Percentiles rank a stretch among this genome's conserved stretches.
These are phyloP conservation scores for Molanna angustata DNA, from an alignment of 2,888 invertebrate genomes.

Conservation along the genomic window DNA sequence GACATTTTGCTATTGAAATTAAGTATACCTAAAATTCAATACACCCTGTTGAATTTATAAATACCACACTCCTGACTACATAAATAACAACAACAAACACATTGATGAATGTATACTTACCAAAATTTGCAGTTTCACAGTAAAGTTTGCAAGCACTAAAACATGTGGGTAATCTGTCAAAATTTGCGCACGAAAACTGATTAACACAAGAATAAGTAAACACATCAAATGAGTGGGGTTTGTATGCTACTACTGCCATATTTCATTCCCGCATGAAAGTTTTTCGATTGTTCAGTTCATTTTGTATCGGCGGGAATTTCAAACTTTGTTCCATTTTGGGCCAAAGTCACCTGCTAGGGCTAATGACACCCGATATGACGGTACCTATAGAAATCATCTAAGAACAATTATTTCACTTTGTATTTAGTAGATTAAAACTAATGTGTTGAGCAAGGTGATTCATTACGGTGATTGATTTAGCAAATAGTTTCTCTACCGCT, in stretches of 20 bases:
- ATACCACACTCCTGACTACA: conserved; percentile 1
- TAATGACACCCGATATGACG: conserved; percentile 4
- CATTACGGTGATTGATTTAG: too few species aligned
- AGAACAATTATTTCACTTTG: too few species aligned
- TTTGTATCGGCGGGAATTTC: conserved; percentile 5
- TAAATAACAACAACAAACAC: conserved; percentile 1
- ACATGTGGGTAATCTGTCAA: background rate
- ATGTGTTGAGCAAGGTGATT: too few species aligned
- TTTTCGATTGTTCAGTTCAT: background rate
- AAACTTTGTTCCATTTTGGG: conserved; percentile 1
- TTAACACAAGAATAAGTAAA: background rate
- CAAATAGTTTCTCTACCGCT: too few species aligned
- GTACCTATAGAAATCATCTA: too few species aligned
- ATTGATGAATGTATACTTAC: conserved; percentile 1
- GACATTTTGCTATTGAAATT: conserved; percentile 2
- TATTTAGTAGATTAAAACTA: too few species aligned
- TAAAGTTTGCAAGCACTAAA: conserved; percentile 5
- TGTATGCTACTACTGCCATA: background rate
- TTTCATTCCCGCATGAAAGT: background rate
- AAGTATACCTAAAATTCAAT: background rate
- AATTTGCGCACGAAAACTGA: conserved; percentile 1
- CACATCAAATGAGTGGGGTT: background rate
- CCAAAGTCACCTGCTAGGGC: conserved; percentile 6
- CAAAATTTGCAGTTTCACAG: conserved; percentile 1
- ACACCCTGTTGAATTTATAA: background rate